Conservation (phyloP, 2,888 invertebrate species). For the Mactromeris polynyma region DNA sequence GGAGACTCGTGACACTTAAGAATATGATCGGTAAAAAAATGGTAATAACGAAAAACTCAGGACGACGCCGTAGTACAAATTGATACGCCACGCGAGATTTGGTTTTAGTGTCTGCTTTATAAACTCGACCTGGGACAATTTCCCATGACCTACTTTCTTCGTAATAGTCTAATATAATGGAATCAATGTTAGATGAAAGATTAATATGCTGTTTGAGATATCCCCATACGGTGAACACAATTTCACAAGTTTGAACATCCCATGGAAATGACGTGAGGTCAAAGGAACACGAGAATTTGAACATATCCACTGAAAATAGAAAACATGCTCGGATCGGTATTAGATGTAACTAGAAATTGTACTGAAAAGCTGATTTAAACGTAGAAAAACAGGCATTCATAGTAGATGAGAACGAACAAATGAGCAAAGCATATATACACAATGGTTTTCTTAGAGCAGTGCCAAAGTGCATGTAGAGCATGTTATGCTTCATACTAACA, state of each 20-base stretch:
- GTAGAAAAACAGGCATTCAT: too few relatives aligned
- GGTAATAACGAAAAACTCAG: slow-evolving; percentile 36
- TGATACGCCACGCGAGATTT: slow-evolving; percentile 25
- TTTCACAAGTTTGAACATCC: slow-evolving; percentile 44
- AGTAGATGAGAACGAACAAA: too few relatives aligned
- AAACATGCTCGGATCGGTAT: too few relatives aligned
- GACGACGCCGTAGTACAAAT: slow-evolving; percentile 34
- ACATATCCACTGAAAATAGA: slow-evolving; percentile 48
- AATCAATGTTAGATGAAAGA: not conserved
- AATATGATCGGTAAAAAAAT: slow-evolving; percentile 43
- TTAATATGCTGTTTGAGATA: slow-evolving; percentile 19
- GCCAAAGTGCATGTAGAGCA: too few relatives aligned
- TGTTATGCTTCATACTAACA: too few relatives aligned
- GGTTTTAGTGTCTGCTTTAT: not conserved
- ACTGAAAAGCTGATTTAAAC: slow-evolving; percentile 3
- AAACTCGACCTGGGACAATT: not conserved
- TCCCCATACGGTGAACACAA: slow-evolving; percentile 34
- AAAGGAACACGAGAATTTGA: slow-evolving; percentile 40
- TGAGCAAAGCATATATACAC: too few relatives aligned
- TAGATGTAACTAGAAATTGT: slow-evolving; percentile 16
- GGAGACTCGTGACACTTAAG: slow-evolving; percentile 36
- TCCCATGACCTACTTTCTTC: slow-evolving; percentile 26
- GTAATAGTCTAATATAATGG: not conserved
- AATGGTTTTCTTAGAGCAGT: too few relatives aligned
- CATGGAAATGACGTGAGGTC: slow-evolving; percentile 54